phyloP scores from a whole-genome alignment of 1,140 invertebrate species.

The Yoshiicerus persimilis region DNA sequence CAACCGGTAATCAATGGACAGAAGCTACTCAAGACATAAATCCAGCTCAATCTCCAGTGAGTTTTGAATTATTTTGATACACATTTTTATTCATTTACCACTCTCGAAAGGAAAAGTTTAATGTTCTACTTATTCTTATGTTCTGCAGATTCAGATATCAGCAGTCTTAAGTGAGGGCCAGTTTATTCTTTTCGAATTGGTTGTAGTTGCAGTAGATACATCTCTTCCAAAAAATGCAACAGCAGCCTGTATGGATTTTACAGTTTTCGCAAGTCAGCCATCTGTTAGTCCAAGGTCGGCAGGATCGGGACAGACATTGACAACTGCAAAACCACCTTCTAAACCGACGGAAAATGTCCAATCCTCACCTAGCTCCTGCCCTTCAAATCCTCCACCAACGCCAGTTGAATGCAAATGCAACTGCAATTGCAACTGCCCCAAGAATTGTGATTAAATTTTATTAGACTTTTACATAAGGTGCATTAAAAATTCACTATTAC shows the following conservation, averaged over 20 bases:
- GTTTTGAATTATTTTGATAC: no score
- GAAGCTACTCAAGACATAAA: neutral
- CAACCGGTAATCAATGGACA: neutral
- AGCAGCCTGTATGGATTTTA: neutral
- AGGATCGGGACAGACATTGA: neutral
- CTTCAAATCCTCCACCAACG: neutral
- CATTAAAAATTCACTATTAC: no score
- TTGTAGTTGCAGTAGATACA: slow-evolving; percentile 2
- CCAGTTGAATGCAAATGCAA: slow-evolving; percentile 31
- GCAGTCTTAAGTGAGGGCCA: neutral
- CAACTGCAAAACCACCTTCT: neutral
- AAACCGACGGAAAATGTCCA: neutral
- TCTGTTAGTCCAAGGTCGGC: neutral
- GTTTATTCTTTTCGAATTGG: slow-evolving; percentile 3
- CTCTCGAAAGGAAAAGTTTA: no score
- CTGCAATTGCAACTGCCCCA: slow-evolving; percentile 31
- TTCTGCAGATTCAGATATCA: slow-evolving; percentile 23
- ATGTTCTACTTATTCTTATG: neutral
- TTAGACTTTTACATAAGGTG: no score
- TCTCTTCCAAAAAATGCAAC: slow-evolving; percentile 8
- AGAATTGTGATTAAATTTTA: neutral
- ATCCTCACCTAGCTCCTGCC: neutral
- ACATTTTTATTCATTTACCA: no score
- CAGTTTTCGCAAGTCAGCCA: neutral
- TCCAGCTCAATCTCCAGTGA: neutral